Percentiles rank a stretch among this genome's conserved stretches.
These are phyloP conservation scores for Oxygymnocypris stewartii DNA, from an alignment of 2,113 vertebrate species.

Conservation along the genomic window DNA sequence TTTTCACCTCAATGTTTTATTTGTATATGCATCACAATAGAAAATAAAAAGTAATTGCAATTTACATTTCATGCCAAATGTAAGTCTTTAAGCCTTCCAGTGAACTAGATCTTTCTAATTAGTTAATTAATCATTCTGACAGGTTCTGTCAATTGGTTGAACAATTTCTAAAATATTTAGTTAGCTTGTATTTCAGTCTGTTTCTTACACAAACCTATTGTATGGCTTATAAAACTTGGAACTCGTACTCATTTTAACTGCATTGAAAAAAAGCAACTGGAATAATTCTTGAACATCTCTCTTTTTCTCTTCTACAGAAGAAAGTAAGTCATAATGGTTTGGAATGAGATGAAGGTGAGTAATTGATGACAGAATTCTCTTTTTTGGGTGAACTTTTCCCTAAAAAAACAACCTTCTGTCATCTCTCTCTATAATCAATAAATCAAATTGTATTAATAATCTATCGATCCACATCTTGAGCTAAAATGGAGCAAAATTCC, in stretches of 20 bases:
- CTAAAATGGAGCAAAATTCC: conserved; percentile 58
- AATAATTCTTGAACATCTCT: neutral
- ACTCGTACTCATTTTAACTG: neutral
- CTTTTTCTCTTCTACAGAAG: neutral
- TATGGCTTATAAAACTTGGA: neutral
- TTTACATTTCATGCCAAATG: neutral
- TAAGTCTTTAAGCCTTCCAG: neutral
- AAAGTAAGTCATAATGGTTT: neutral
- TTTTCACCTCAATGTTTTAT: neutral
- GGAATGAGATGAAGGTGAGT: neutral
- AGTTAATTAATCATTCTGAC: neutral
- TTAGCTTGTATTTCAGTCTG: neutral
- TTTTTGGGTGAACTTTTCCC: conserved; percentile 4
- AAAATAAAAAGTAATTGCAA: neutral
- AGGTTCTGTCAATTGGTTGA: neutral
- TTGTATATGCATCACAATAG: neutral
- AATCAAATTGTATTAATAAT: conserved; percentile 67
- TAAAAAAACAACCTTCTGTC: conserved; percentile 57
- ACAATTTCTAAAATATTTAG: neutral
- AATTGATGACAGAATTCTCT: neutral
- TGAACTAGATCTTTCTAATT: neutral
- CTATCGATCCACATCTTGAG: conserved; percentile 57
- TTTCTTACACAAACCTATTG: neutral
- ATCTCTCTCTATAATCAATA: conserved; percentile 69
- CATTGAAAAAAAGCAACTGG: neutral